phyloP scores from a whole-genome alignment of 2,888 invertebrate species.

The Limenitis camilla region DNA sequence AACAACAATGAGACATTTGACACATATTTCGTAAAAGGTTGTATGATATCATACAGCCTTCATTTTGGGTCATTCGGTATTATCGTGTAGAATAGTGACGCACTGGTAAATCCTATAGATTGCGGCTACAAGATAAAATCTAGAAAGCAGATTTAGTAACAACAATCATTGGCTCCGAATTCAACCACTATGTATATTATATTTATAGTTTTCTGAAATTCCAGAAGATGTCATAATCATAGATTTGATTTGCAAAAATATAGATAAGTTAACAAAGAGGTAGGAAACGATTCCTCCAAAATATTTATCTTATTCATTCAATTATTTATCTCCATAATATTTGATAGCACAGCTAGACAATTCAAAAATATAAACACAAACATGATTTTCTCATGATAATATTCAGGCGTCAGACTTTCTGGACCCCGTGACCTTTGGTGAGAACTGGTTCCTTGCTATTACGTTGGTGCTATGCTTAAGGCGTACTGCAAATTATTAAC shows the following conservation, averaged over 20 bases:
- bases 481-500: too few species aligned
- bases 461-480: not conserved
- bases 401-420: slow-evolving; percentile 18
- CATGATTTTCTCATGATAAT: slow-evolving; percentile 6
- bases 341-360: not conserved
- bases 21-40: slow-evolving; percentile 1
- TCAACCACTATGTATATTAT: too few species aligned
- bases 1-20: too few species aligned
- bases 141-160: too few species aligned
- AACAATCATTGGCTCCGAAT: too few species aligned
- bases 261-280: too few species aligned
- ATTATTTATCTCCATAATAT: too few species aligned
- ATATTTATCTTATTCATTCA: too few species aligned
- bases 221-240: too few species aligned
- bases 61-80: not conserved
- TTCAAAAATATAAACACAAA: not conserved
- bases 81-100: slow-evolving; percentile 7
- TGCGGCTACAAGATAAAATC: not conserved
- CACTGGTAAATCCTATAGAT: slow-evolving; percentile 7
- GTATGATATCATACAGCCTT: slow-evolving; percentile 12
- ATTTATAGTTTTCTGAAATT: too few species aligned
- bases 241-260: too few species aligned
- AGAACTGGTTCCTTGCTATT: slow-evolving; percentile 3
- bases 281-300: too few species aligned
- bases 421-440: slow-evolving; percentile 15